phyloP scores from a whole-genome alignment of 2,113 vertebrate genomes.

The Oryzias javanicus region DNA sequence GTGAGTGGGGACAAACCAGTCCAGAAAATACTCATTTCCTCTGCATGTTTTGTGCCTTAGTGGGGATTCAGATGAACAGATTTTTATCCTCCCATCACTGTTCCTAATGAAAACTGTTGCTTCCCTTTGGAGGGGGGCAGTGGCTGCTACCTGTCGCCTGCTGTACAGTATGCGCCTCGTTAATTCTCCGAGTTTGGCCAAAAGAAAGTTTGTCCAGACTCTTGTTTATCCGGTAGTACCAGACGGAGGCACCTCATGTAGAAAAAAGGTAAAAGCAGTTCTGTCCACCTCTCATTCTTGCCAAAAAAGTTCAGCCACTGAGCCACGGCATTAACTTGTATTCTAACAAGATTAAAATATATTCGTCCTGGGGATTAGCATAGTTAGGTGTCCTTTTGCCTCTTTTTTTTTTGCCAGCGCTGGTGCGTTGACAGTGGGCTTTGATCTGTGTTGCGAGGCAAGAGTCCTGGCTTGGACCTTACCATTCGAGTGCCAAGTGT shows the following conservation, averaged over 20 bases:
- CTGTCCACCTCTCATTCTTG: slow-evolving; percentile 80
- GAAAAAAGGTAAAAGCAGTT: slow-evolving; percentile 88
- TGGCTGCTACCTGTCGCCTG: slow-evolving; percentile 39
- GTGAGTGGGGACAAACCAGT: slow-evolving; percentile 67
- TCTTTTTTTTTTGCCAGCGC: slow-evolving; percentile 76
- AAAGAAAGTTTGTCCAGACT: slow-evolving; percentile 60
- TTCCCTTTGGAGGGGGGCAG: slow-evolving; percentile 33
- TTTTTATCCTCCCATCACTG: slow-evolving; percentile 28
- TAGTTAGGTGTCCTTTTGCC: slow-evolving; percentile 94
- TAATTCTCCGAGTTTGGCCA: slow-evolving; percentile 50
- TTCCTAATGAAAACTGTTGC: slow-evolving; percentile 69
- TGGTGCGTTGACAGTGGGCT: slow-evolving; percentile 86
- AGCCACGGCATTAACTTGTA: slow-evolving; percentile 99
- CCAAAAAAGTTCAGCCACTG: slow-evolving; percentile 93
- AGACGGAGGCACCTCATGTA: slow-evolving; percentile 77
- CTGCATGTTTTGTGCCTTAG: slow-evolving; percentile 74
- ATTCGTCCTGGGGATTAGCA: slow-evolving; percentile 99
- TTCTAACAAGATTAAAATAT: slow-evolving; percentile 99
- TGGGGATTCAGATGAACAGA: slow-evolving; percentile 68
- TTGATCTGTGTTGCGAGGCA: slow-evolving; percentile 98
- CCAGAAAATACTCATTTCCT: slow-evolving; percentile 82
- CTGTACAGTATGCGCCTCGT: slow-evolving; percentile 53
- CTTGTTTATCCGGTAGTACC: slow-evolving; percentile 54
- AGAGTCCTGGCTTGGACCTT: slow-evolving; percentile 89
- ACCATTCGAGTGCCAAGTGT: slow-evolving; percentile 97